phyloP scores from a whole-genome alignment of 2,113 vertebrate species.

The Ammospiza caudacuta region DNA sequence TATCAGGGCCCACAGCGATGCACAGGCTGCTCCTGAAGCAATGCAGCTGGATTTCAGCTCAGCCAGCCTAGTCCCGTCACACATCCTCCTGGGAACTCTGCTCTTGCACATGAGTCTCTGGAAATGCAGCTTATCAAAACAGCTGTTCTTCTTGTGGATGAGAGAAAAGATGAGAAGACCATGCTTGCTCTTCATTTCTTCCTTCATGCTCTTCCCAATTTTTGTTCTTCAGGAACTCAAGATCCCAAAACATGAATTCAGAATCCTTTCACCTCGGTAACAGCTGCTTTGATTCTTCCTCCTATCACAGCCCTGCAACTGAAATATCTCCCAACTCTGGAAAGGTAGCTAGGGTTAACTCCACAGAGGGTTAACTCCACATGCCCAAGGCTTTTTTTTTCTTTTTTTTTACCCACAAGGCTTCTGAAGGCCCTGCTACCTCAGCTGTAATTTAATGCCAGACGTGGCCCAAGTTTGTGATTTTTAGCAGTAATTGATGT shows the following conservation, averaged over 20 bases:
- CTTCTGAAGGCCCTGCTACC: background rate
- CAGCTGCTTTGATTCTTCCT: background rate
- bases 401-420: background rate
- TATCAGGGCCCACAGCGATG: background rate
- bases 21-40: background rate
- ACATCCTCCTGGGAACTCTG: background rate
- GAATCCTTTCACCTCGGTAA: background rate
- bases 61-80: background rate
- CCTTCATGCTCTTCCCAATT: background rate
- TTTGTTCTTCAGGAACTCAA: background rate
- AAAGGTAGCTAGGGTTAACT: background rate
- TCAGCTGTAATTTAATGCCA: background rate
- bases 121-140: background rate
- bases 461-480: background rate
- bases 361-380: rapidly evolving
- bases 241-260: background rate
- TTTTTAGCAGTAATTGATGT: background rate
- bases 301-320: background rate
- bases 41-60: background rate
- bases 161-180: background rate
- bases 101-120: background rate
- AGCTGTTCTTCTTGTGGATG: background rate
- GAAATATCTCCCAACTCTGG: background rate
- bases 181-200: background rate
- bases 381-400: background rate